Base-by-base conservation (phyloP, 2,888 invertebrate genomes). In the Trisateles emortualis region DNA sequence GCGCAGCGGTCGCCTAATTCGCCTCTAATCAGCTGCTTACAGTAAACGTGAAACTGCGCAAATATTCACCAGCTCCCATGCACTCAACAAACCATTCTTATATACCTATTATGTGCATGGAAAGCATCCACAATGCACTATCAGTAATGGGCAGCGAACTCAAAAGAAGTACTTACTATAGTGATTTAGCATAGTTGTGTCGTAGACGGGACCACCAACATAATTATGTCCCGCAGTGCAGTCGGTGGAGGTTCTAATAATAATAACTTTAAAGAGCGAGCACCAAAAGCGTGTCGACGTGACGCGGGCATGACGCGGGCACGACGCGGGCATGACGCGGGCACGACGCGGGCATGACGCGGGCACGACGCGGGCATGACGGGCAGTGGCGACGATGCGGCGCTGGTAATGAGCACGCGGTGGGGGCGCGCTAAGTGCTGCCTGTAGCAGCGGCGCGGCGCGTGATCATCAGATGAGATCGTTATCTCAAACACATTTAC, bases 1-100 rank as follows among this genome's bases (percentile, higher is more conserved):
- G 55, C 65, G 54, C 60, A 53, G 48, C 36, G 47, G 47, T 45
- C 54, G 41, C 45, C 57, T 57, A 63, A 53, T 68, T 59, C 52
- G 52, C 50, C 10, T 35, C 47, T 64, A 70, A 68, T 63, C 71
- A 70, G 40, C 51, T 40, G 24, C 38, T 30, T 39, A 13, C 38
- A 40, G 43, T 33, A 43, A 51, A 64, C 58, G 59, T 56, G 48
- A 30, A 62, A 63, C 60, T 54, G 55, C 58, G 61, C 55, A 39
- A 63, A 53, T 57, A 53, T 60, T 39, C 53, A 51, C 53, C 51
- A 40, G 46, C 59, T 71, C 2, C 5, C 19, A 19, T 19, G 5
- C 5, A 19, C 19, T 3, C 3, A 19, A 19, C 19, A 19, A 19
- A 19, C 19, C 19, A n/a, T n/a, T n/a, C n/a, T n/a, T n/a, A n/a